Base-by-base conservation (phyloP, 2,113 vertebrate species). In the Oreotrochilus melanogaster region DNA sequence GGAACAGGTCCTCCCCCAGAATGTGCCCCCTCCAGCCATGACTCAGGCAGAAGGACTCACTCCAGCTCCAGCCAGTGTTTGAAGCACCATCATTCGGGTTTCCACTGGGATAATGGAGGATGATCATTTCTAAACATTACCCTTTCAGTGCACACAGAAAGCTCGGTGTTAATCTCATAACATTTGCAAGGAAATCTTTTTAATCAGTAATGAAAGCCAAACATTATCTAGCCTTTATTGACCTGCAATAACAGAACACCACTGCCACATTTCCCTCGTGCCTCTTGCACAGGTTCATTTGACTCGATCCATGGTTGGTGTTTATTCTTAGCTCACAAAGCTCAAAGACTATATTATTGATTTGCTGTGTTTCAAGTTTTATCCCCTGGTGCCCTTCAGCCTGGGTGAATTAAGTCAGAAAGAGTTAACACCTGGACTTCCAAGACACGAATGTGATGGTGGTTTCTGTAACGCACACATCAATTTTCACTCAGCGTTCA, bases 271-370 rank as follows among this genome's bases (percentile, higher is more conserved):
- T 84, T 95, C 89, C 78, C 96, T 69, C 3, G 53, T 74, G 83
- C 71, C 62, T 86, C 85, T 72, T 86, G 76, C 88, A 27, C 61
- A 78, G 85, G 78, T 72, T 93, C 71, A 23, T 80, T 95, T 64
- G 47, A 70, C 95, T 95, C 39, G 3, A 11, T 69, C 93, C 51
- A 78, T 25, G 47, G 17, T 23, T 89, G 61, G 43, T 64, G 80
- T 93, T 97, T 97, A 97, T 91, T 95, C 93, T 97, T 92, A 93
- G 83, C 88, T 95, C 93, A 66, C 87, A 86, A 84, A 90, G 76
- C 95, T 83, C 78, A 33, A 73, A 64, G 87, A 85, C 86, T 93
- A 37, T 93, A 50, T 70, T 92, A 95, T 94, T 93, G 97, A 97
- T 95, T 96, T 94, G 78, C 93, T 94, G 88, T 54, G 57, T 51